These are phyloP conservation scores for Odocoileus hemionus DNA, from an alignment of 2,113 vertebrate genomes.

Conservation along the genomic window DNA sequence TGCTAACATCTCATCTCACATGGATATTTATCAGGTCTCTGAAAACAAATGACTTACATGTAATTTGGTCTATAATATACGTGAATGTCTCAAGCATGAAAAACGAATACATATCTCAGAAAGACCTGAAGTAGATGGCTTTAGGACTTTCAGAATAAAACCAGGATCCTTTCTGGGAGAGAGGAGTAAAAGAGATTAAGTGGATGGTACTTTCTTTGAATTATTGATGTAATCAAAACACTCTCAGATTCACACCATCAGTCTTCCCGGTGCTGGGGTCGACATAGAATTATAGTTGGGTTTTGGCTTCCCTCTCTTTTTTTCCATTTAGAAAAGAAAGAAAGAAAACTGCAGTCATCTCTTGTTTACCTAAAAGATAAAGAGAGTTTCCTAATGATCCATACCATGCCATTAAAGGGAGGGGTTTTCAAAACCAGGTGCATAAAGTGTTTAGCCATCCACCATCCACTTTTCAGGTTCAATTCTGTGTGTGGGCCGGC, in stretches of 20 bases:
- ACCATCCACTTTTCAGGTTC: neutral
- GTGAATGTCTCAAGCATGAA: constrained; percentile 58
- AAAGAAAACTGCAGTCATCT: neutral
- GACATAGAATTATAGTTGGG: constrained; percentile 35
- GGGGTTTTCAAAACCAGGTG: neutral
- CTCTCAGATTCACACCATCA: constrained; percentile 63
- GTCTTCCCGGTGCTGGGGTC: constrained; percentile 56
- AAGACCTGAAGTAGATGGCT: constrained; percentile 67
- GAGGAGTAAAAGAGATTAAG: constrained; percentile 71
- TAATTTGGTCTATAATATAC: constrained; percentile 70
- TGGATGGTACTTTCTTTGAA: constrained; percentile 75
- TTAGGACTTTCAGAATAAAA: constrained; percentile 61
- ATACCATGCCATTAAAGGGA: constrained; percentile 41
- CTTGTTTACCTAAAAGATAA: constrained; percentile 63
- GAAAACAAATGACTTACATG: constrained; percentile 48
- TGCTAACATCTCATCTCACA: neutral
- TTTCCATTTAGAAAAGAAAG: constrained; percentile 28
- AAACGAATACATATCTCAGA: constrained; percentile 70
- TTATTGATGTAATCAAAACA: constrained; percentile 79
- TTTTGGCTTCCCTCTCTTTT: constrained; percentile 32
- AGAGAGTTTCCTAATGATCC: constrained; percentile 39
- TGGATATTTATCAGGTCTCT: constrained; percentile 46
- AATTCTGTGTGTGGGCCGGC: neutral
- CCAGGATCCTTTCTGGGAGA: constrained; percentile 55
- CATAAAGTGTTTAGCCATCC: neutral